Evolutionary conservation across 1,140 invertebrate genomes (phyloP).

Genomic region (Frieseomelitta varia): DNA sequence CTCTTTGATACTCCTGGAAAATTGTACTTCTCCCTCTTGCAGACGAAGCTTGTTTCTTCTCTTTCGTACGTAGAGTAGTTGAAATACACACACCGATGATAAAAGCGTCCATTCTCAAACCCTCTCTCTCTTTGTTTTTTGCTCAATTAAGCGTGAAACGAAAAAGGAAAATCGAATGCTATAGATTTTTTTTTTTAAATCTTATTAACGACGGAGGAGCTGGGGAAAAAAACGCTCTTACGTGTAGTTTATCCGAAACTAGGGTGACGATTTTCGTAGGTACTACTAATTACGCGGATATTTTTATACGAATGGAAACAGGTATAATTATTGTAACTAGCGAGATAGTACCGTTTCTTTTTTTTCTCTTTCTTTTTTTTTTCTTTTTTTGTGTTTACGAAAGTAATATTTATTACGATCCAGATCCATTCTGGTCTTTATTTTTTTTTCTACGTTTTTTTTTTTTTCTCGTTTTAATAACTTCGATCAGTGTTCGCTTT

Average conservation of each 20-base stretch:
- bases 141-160: constrained; percentile 51
- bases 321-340: constrained; percentile 51
- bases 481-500: constrained; percentile 40
- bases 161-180: constrained; percentile 40
- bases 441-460: constrained; percentile 25
- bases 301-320: constrained; percentile 65
- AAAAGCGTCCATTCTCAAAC: constrained; percentile 34
- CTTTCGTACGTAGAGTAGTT: constrained; percentile 30
- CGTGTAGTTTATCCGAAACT: constrained; percentile 23
- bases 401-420: constrained; percentile 67
- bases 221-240: constrained; percentile 38
- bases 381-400: constrained; percentile 27
- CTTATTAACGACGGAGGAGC: constrained; percentile 1
- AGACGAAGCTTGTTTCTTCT: constrained; percentile 21
- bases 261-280: constrained; percentile 48
- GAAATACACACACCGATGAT: constrained; percentile 4
- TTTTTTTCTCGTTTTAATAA: constrained; percentile 37
- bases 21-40: constrained; percentile 7
- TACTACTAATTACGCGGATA: constrained; percentile 68
- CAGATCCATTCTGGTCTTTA: constrained; percentile 16
- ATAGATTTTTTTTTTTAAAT: constrained; percentile 21
- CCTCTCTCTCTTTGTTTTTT: constrained; percentile 29
- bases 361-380: background rate
- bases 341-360: constrained; percentile 38
- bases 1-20: constrained; percentile 25